Percentiles rank a stretch among this genome's conserved stretches.
phyloP scores from a whole-genome alignment of 2,888 invertebrate species.

The Mellilla xanthometata region DNA sequence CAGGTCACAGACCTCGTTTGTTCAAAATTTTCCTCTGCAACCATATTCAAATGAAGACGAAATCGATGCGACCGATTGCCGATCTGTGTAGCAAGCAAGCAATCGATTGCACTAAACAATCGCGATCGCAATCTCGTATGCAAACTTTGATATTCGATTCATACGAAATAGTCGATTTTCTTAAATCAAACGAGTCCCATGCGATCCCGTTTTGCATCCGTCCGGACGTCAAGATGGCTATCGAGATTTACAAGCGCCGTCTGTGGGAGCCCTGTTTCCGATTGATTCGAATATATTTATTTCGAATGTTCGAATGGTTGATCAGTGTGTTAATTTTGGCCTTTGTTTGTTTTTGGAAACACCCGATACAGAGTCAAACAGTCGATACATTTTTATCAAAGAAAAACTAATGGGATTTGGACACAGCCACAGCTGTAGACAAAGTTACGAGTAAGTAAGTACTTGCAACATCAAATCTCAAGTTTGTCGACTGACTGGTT shows the following conservation, averaged over 20 bases:
- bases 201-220: conserved; percentile 79
- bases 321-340: conserved; percentile 30
- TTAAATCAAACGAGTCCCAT: conserved; percentile 66
- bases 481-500: no score
- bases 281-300: conserved; percentile 64
- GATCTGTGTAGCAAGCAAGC: conserved; percentile 20
- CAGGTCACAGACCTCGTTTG: not conserved
- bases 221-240: conserved; percentile 81
- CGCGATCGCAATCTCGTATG: conserved; percentile 64
- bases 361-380: not conserved
- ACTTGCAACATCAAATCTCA: no score
- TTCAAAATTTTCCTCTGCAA: conserved; percentile 1
- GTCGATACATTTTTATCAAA: no score
- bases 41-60: conserved; percentile 41
- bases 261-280: conserved; percentile 57
- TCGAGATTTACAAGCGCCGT: conserved; percentile 81
- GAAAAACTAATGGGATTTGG: no score
- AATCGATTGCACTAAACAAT: conserved; percentile 62
- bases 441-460: no score
- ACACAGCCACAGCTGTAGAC: no score
- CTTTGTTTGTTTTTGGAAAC: conserved; percentile 10
- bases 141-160: conserved; percentile 48
- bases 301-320: conserved; percentile 28
- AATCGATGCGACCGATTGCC: conserved; percentile 32
- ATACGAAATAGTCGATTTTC: conserved; percentile 53